Conservation (phyloP, 1,140 invertebrate genomes). For the Tenebrio molitor region DNA sequence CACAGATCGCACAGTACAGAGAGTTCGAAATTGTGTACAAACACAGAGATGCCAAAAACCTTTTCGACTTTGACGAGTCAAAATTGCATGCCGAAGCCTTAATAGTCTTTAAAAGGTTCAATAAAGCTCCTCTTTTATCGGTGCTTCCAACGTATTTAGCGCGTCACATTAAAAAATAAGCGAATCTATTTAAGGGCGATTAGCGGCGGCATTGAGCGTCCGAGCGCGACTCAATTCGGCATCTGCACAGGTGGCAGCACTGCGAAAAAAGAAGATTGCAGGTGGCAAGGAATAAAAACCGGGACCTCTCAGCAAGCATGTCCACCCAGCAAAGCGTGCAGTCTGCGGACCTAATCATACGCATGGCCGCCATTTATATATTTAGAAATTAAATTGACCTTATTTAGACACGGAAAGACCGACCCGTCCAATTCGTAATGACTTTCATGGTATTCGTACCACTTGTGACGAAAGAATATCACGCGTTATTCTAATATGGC, state of each 20-base stretch:
- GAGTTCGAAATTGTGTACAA: too few relatives aligned
- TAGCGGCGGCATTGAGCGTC: conserved; percentile 23
- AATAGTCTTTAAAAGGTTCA: conserved; percentile 42
- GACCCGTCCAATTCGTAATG: conserved; percentile 31
- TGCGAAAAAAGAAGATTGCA: conserved; percentile 26
- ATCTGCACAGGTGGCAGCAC: conserved; percentile 41
- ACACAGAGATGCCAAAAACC: too few relatives aligned
- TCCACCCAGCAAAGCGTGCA: conserved; percentile 41
- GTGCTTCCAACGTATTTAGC: conserved; percentile 32
- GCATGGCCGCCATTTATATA: conserved; percentile 52
- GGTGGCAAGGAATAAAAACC: conserved; percentile 37
- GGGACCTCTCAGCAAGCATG: conserved; percentile 40
- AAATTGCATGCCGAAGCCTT: conserved; percentile 28
- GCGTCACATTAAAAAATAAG: conserved; percentile 38
- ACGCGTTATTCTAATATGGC: conserved; percentile 20
- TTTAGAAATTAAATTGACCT: conserved; percentile 53
- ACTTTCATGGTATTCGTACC: conserved; percentile 1
- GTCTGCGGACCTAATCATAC: conserved; percentile 48
- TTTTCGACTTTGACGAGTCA: conserved; percentile 20
- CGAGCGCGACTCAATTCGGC: conserved; percentile 26
- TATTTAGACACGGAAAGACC: conserved; percentile 48
- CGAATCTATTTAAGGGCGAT: conserved; percentile 46
- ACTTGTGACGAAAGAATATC: conserved; percentile 30
- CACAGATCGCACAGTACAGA: too few relatives aligned
- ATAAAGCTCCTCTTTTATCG: conserved; percentile 19